phyloP scores from a whole-genome alignment of 2,797 vertebrate species.

The Molossus molossus region DNA sequence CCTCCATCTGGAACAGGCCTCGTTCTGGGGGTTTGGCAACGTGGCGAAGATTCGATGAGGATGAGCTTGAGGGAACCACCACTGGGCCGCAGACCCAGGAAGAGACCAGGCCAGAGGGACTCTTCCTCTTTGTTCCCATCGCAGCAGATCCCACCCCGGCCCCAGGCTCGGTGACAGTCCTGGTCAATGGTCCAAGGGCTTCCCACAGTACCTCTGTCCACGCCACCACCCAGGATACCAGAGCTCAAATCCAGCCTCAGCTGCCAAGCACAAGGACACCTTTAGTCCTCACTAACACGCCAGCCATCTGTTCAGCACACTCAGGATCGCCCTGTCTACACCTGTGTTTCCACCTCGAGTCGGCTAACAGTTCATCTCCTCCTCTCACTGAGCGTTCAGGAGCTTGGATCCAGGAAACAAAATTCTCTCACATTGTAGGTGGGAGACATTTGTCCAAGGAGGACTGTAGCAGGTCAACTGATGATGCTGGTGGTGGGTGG shows the following conservation, averaged over 20 bases:
- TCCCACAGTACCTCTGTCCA: background rate
- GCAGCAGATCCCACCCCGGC: rapidly evolving
- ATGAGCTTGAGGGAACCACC: background rate
- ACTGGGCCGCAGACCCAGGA: background rate
- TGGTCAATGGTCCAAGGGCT: background rate
- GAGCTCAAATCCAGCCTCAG: background rate
- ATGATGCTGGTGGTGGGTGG: background rate
- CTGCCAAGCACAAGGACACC: background rate
- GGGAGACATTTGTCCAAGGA: background rate
- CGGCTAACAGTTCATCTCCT: background rate
- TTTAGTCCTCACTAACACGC: background rate
- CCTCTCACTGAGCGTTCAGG: too few species aligned
- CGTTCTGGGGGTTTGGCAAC: background rate
- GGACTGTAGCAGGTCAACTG: too few species aligned
- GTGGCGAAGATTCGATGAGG: background rate
- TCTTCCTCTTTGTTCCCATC: background rate
- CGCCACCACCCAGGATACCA: background rate
- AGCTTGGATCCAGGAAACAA: background rate
- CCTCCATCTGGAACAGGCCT: background rate
- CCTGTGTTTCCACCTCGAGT: background rate
- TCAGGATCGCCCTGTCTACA: background rate
- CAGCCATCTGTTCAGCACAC: background rate
- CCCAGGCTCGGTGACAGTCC: background rate
- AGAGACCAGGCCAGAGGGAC: background rate
- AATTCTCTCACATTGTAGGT: background rate